These are phyloP conservation scores for Brachypalpus laphriformis DNA, from an alignment of 2,888 invertebrate genomes.

Conservation along the genomic window DNA sequence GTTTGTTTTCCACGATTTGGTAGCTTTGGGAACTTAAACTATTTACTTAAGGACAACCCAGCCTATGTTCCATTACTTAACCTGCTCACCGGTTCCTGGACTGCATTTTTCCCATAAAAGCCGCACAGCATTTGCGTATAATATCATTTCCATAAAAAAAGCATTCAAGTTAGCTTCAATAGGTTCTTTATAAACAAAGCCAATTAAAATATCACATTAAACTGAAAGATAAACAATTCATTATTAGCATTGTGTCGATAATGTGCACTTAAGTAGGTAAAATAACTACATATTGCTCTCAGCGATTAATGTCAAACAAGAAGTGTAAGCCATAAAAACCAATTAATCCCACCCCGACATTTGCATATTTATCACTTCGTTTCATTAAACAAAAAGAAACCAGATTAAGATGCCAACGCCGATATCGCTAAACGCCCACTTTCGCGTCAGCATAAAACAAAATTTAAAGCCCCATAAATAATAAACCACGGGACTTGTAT, in stretches of 20 bases:
- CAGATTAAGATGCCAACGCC: slow-evolving; percentile 57
- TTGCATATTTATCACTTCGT: slow-evolving; percentile 39
- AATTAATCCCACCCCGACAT: slow-evolving; percentile 24
- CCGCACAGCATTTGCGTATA: too few relatives aligned
- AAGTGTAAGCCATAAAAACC: slow-evolving; percentile 13
- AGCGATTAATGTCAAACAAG: slow-evolving; percentile 27
- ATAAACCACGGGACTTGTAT: slow-evolving; percentile 34
- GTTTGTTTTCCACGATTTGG: too few relatives aligned
- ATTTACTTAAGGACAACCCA: too few relatives aligned
- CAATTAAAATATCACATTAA: not conserved
- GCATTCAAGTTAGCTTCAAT: not conserved
- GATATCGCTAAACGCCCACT: slow-evolving; percentile 61
- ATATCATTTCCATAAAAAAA: not conserved
- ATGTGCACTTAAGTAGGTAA: slow-evolving; percentile 28
- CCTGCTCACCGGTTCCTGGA: too few relatives aligned
- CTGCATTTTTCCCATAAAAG: too few relatives aligned
- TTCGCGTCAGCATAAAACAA: slow-evolving; percentile 51
- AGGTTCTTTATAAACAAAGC: not conserved
- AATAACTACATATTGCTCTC: slow-evolving; percentile 23
- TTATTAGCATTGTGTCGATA: slow-evolving; percentile 7
- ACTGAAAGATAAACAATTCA: not conserved
- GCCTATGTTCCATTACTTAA: too few relatives aligned
- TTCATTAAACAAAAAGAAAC: slow-evolving; percentile 53
- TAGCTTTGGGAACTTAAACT: too few relatives aligned
- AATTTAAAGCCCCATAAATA: slow-evolving; percentile 57